These are phyloP conservation scores for Germaria angustata DNA, from an alignment of 2,888 invertebrate genomes.

Conservation along the genomic window DNA sequence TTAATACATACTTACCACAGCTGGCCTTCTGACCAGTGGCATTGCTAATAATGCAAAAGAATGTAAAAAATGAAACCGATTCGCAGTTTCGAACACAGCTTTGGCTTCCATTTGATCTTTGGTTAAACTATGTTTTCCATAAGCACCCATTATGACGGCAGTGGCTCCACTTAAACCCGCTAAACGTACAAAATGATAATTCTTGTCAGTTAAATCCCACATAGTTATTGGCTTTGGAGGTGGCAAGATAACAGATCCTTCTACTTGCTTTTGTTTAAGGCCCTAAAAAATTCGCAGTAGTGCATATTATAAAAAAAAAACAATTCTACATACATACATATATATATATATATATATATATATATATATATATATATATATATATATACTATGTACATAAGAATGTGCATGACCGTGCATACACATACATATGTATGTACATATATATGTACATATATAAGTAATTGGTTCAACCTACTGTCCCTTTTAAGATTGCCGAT, in stretches of 20 bases:
- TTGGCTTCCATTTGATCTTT: conserved; percentile 84
- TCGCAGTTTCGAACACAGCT: conserved; percentile 92
- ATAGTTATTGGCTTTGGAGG: conserved; percentile 61
- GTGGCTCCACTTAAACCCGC: conserved; percentile 90
- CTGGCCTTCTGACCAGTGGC: conserved; percentile 88
- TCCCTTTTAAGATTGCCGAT: conserved; percentile 69
- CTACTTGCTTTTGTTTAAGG: conserved; percentile 68
- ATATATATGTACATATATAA: neutral
- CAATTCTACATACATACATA: too few relatives aligned
- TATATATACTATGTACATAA: too few relatives aligned
- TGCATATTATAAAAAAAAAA: too few relatives aligned
- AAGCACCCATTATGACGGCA: conserved; percentile 93
- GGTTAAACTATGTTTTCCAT: conserved; percentile 87
- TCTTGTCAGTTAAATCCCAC: conserved; percentile 72
- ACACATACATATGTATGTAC: neutral
- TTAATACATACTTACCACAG: conserved; percentile 82
- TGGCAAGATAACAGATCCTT: conserved; percentile 44
- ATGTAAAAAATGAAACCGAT: conserved; percentile 92
- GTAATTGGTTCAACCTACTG: conserved; percentile 70
- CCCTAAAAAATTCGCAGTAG: conserved; percentile 60
- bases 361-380: neutral
- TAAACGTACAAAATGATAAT: conserved; percentile 83
- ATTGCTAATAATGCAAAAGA: conserved; percentile 91
- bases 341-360: too few relatives aligned
- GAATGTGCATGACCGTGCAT: too few relatives aligned